A percentile compares a stretch with the other conserved stretches of the same genome.
These are phyloP conservation scores for Triops cancriformis DNA, from an alignment of 1,140 invertebrate genomes.

Conservation along the genomic window DNA sequence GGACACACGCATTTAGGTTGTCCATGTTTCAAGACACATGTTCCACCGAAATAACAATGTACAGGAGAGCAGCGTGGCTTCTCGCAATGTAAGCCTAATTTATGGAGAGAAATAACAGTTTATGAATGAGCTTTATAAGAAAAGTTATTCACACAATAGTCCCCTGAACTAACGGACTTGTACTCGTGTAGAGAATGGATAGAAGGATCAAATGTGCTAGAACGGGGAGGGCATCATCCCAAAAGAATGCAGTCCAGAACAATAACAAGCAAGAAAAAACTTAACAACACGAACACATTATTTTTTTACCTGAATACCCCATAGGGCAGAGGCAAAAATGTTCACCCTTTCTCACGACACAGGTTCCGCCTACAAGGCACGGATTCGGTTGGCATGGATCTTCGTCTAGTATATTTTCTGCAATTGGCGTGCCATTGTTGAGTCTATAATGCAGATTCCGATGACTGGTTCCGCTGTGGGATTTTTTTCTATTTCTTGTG, in stretches of 20 bases:
- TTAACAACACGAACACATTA: background rate
- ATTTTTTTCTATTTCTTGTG: background rate
- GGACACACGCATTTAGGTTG: conserved; percentile 16
- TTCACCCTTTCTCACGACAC: background rate
- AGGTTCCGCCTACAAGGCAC: conserved; percentile 24
- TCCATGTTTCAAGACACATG: conserved; percentile 19
- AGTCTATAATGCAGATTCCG: background rate
- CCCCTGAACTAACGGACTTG: too few relatives aligned
- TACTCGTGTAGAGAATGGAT: too few relatives aligned
- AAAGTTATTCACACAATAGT: background rate
- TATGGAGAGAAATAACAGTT: background rate
- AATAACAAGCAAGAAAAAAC: background rate
- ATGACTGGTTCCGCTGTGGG: background rate
- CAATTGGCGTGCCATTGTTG: background rate
- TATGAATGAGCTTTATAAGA: background rate
- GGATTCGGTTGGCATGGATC: conserved; percentile 26
- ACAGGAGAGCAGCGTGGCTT: conserved; percentile 19
- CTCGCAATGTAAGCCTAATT: conserved; percentile 25
- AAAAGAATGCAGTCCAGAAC: background rate
- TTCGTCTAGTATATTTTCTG: background rate
- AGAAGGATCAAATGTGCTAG: too few relatives aligned
- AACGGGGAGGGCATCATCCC: too few relatives aligned
- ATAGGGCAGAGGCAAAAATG: conserved; percentile 7
- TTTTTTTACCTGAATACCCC: conserved; percentile 18
- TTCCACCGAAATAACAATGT: conserved; percentile 23